Base-by-base conservation (phyloP, 2,797 vertebrate species). In the Chelon labrosus region DNA sequence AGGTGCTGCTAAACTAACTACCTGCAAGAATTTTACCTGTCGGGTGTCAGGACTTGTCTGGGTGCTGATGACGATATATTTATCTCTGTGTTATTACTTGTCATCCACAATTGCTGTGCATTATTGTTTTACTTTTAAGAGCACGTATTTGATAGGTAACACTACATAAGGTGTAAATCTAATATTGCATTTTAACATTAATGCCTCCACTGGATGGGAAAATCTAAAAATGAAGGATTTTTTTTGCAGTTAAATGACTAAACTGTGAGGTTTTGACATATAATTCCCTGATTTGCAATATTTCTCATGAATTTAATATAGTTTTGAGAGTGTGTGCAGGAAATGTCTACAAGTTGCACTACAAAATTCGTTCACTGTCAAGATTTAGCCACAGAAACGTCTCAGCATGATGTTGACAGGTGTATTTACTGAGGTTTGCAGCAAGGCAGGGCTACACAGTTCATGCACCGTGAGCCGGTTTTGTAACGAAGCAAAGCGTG, bases 21-120 rank as follows among this genome's bases (percentile, higher is more conserved):
- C 47, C 42, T 65, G 42, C 35, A 27, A 71, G 20, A 46, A 27
- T 73, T 64, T 60, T 55, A 55, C 77, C 54, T 51, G 41, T 57
- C 13, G 44, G 52, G 20, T 19, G 47, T 39, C 20, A 57, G 19
- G 38, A 68, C 20, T 14, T 25, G 22, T 67, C 31, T 12, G 12
- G 53, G 47, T 22, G 31, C 20, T 54, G 46, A 37, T 58, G 38
- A 51, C 20, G 20, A 27, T 8, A 17, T 19, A 31, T 6, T 16
- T 20, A 7, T 25, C 46, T 47, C 46, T 60, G 37, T 44, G 25
- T 63, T 68, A 27, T 14, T 19, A 27, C 27, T 50, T 5, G 5
- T 25, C 16, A 17, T 37, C 41, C 41, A 27, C 25, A 4, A 27
- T 27, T 27, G 25, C 25, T 27, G 25, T 4, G 25, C 25, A 11